Evolutionary conservation across 1,140 invertebrate genomes (phyloP), one percentile per base, ranked within the genome.

Genomic region (Zaprionus nigranus): DNA sequence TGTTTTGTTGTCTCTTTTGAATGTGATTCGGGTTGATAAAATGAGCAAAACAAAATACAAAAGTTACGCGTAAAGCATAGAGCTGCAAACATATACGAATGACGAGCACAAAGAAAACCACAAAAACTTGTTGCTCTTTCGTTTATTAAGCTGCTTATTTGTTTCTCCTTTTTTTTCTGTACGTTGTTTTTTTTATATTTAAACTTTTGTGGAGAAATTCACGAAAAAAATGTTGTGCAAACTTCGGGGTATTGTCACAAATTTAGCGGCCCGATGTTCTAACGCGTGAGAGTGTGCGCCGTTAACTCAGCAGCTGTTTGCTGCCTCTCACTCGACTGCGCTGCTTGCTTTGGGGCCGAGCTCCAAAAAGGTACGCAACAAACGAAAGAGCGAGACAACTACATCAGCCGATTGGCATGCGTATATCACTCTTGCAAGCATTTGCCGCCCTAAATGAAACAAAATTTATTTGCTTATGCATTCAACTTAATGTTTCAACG

Each of bases 41-140:
- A 84, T 73, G 78, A 71, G 58, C 78, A 79, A 84, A 84, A 84
- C 85, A 88, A 88, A 88, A 81, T 88, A 84, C 75, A 81, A 90
- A 73, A 54, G 54, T 71, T 62, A 60, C 58, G 75, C 67, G 49
- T 80, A 84, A 88, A 81, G 78, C 75, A 71, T 56, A 78, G 73
- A 80, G 74, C 80, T 75, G 57, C 43, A 78, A 78, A 74, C 69
- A 84, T 64, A 73, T 53, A 85, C 81, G 85, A 90, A 88, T 63
- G 65, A 62, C 57, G 54, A 68, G 58, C 75, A 76, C 70, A 81
- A 84, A 78, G 79, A 54, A 71, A 73, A 84, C 64, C 64, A 72
- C 75, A 72, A 87, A 67, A 87, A 87, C 84, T 87, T 87, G 84
- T 88, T 88, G 73, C 74, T 76, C 56, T 34, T 24, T 63, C 66